Evolutionary conservation across 1,140 invertebrate genomes (phyloP), one percentile per base, ranked within the genome.

Genomic region (Planococcus citri): DNA sequence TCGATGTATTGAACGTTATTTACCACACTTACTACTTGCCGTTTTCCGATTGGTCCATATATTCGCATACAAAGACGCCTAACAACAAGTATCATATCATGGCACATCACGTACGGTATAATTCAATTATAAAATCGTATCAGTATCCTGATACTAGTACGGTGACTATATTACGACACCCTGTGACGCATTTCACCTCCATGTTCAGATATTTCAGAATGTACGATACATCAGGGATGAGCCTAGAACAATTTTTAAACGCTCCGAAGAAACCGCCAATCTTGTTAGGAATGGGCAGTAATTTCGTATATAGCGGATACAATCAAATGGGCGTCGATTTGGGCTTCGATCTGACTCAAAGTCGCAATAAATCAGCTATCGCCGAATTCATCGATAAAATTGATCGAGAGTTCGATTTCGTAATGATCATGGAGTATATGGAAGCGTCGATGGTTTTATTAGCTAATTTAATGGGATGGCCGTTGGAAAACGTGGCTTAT

Each of bases 361-460:
- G 77, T 69, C 68, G 74, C 21, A 72, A 73, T 25, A 25, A 57
- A 3, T 38, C 67, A 21, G 61, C 68, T 57, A 71, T 71, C 14
- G 33, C 61, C 14, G 51, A 75, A 29, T 73, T 74, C 10, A 76
- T 79, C 38, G 60, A 70, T 27, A 72, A 75, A 29, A 80, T 70
- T n/a, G n/a, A n/a, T n/a, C n/a, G n/a, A n/a, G n/a, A n/a, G n/a
- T n/a, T n/a, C n/a, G n/a, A n/a, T n/a, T 73, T 84, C 6, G 78
- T 84, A 22, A 78, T 84, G 77, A 78, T 84, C 22, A 75, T 79
- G 1, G 82, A 84, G 72, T 76, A 79, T 72, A 80, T 83, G 74
- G 81, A 83, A 69, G 80, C 82, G 72, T 83, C 82, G 1, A 72
- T 84, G n/a, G 76, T 84, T 51, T 74, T 84, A 9, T 74, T 84